A percentile compares a stretch with the other conserved stretches of the same genome.
These are phyloP conservation scores for Larimichthys polyactis DNA, from an alignment of 2,113 vertebrate genomes.

Conservation along the genomic window DNA sequence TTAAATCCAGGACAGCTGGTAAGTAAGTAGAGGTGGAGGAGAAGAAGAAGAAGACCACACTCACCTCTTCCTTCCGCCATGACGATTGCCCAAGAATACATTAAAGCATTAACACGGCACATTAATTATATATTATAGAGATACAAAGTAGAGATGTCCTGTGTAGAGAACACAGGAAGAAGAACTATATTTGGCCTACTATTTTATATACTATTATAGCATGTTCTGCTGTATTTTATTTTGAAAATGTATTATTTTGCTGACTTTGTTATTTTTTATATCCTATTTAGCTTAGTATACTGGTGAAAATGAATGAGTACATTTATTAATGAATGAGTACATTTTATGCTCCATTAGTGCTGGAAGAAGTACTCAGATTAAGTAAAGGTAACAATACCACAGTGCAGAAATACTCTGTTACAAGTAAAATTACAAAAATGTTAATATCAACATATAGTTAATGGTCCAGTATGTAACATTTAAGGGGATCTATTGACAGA, in stretches of 20 bases:
- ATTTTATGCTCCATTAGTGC: not conserved
- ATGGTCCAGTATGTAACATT: not conserved
- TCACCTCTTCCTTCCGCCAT: slow-evolving; percentile 21
- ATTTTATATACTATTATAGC: too few relatives aligned
- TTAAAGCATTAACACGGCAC: not conserved
- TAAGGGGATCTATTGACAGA: too few relatives aligned
- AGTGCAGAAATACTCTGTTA: too few relatives aligned
- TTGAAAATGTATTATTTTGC: too few relatives aligned
- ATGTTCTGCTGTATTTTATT: too few relatives aligned
- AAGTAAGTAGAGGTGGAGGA: slow-evolving; percentile 22
- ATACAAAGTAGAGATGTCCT: not conserved
- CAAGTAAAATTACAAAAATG: too few relatives aligned
- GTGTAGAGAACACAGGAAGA: not conserved
- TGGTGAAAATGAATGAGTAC: not conserved
- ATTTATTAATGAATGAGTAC: too few relatives aligned
- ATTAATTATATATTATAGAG: not conserved
- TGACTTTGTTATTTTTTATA: not conserved
- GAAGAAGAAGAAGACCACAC: slow-evolving; percentile 23
- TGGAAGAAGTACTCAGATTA: too few relatives aligned
- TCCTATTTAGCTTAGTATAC: not conserved
- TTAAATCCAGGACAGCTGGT: slow-evolving; percentile 78
- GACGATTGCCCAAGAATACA: not conserved
- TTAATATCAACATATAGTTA: too few relatives aligned
- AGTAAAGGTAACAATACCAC: too few relatives aligned
- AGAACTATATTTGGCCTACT: not conserved